phyloP scores from a whole-genome alignment of 2,797 vertebrate genomes.

The Tapirus indicus region DNA sequence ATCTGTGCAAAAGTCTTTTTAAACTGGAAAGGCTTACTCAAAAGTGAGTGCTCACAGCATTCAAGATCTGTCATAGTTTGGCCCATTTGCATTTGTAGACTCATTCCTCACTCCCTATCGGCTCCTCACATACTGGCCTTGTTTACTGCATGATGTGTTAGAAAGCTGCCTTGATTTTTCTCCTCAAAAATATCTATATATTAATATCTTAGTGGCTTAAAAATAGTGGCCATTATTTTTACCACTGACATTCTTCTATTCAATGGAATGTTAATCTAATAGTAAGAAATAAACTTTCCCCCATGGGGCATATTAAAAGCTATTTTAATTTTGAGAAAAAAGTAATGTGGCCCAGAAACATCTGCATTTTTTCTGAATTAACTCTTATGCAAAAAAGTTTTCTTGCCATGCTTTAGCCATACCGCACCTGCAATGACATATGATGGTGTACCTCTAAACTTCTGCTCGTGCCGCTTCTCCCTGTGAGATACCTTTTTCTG shows the following conservation, averaged over 20 bases:
- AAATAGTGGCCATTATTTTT: background rate
- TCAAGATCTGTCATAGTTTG: too few relatives aligned
- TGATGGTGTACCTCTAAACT: background rate
- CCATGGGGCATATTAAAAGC: conserved; percentile 11
- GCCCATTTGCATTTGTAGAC: background rate
- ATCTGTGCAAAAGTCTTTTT: background rate
- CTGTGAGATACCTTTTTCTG: background rate
- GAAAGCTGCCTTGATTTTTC: background rate
- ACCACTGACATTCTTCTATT: background rate
- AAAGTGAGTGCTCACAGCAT: background rate
- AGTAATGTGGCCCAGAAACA: background rate
- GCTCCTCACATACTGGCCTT: background rate
- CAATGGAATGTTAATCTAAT: conserved; percentile 18
- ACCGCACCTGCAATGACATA: background rate
- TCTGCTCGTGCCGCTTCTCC: background rate
- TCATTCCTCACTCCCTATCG: background rate
- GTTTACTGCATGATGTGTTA: background rate
- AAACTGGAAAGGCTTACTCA: background rate
- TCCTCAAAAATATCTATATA: background rate
- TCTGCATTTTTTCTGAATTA: conserved; percentile 53
- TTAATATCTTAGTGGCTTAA: background rate
- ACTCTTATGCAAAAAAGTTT: background rate
- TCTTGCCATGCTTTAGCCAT: background rate
- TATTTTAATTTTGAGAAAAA: conserved; percentile 39
- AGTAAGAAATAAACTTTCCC: background rate